Percentiles rank a stretch among this genome's conserved stretches.
Conservation (phyloP, 2,113 vertebrate species). For the Raja brachyura region DNA sequence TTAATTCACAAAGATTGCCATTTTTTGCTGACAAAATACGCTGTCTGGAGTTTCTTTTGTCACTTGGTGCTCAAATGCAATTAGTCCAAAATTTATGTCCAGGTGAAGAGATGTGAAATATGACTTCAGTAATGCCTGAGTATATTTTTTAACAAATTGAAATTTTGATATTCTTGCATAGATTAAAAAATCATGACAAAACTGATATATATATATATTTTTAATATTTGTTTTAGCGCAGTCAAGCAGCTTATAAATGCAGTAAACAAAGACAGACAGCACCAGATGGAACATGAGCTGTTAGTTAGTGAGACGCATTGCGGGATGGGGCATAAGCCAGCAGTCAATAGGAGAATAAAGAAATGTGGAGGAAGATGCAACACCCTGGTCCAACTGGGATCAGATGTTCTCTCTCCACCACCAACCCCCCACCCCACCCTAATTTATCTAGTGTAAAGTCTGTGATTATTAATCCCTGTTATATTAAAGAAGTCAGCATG, state of each 20-base stretch:
- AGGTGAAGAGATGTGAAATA: neutral
- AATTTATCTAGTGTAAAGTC: conserved; percentile 23
- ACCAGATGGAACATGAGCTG: conserved; percentile 39
- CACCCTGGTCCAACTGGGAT: conserved; percentile 36
- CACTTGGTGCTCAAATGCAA: neutral
- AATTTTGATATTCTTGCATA: neutral
- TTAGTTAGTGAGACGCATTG: conserved; percentile 37
- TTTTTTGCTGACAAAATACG: neutral
- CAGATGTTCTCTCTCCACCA: conserved; percentile 15
- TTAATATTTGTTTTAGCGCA: conserved; percentile 25
- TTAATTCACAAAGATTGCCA: neutral
- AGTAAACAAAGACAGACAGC: conserved; percentile 36
- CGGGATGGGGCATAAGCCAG: conserved; percentile 37
- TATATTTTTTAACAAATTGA: neutral
- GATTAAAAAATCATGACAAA: neutral
- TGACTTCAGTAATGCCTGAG: neutral
- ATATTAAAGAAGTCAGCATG: conserved; percentile 30
- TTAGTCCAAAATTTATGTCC: neutral
- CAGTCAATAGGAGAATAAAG: conserved; percentile 38
- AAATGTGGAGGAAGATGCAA: conserved; percentile 38
- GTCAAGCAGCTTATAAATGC: conserved; percentile 36
- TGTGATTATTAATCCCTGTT: conserved; percentile 33
- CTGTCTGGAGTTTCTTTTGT: neutral
- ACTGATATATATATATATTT: neutral
- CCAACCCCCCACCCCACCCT: neutral